Conservation (phyloP, 1,140 invertebrate species). For the Ectropis grisescens region DNA sequence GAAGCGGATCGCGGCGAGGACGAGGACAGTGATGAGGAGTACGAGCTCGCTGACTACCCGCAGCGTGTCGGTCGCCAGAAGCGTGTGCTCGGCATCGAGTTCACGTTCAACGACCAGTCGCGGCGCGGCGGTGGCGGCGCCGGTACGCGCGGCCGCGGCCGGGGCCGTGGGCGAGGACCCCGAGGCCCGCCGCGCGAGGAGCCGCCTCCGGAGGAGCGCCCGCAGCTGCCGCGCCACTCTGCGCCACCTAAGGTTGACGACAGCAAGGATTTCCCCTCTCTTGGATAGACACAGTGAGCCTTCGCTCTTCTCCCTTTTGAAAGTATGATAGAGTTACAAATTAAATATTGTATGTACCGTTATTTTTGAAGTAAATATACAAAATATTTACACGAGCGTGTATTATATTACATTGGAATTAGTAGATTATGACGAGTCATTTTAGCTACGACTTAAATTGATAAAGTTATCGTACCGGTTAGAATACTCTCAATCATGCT, state of each 20-base stretch:
- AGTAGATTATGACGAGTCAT: conserved; percentile 22
- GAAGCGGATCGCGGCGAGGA: conserved; percentile 78
- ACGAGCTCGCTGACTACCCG: conserved; percentile 85
- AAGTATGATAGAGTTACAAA: conserved; percentile 61
- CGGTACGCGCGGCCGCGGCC: conserved; percentile 72
- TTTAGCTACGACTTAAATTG: conserved; percentile 31
- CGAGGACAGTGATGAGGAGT: conserved; percentile 77
- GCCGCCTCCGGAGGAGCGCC: conserved; percentile 37
- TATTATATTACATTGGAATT: conserved; percentile 65
- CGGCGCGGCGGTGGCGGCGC: conserved; percentile 77
- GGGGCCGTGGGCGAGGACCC: conserved; percentile 43
- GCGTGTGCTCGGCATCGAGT: conserved; percentile 89
- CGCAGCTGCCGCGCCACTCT: conserved; percentile 38
- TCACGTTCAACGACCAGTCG: conserved; percentile 87
- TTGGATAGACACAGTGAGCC: conserved; percentile 76
- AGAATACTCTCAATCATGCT: no score
- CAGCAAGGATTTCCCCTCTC: conserved; percentile 94
- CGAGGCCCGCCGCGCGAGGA: conserved; percentile 37
- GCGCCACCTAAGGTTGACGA: conserved; percentile 94
- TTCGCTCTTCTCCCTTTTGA: conserved; percentile 51
- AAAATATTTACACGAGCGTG: conserved; percentile 69
- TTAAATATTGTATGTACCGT: conserved; percentile 68
- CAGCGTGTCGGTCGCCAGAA: conserved; percentile 91
- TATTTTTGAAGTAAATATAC: conserved; percentile 72
- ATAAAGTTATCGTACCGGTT: no score